Conservation (phyloP, 2,888 invertebrate species). For the Chalcosyrphus nemorum region DNA sequence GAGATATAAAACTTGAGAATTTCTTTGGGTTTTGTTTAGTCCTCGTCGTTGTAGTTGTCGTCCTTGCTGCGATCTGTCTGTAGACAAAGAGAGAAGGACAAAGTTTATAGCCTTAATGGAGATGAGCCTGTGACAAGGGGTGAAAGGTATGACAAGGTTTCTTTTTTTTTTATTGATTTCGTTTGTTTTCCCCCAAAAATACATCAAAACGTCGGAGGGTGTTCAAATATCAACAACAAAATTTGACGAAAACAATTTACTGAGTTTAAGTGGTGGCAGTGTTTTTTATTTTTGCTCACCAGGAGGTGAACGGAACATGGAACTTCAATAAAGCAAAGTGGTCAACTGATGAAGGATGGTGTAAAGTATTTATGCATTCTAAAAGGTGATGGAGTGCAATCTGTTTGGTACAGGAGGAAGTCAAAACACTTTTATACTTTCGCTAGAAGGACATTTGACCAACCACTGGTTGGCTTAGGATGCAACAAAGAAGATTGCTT, state of each 20-base stretch:
- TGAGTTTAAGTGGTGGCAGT: not conserved
- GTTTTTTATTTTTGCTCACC: not conserved
- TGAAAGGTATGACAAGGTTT: conserved; percentile 53
- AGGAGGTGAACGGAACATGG: not conserved
- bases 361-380: not conserved
- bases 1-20: conserved; percentile 67
- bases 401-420: too few relatives aligned
- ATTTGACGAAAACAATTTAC: conserved; percentile 1
- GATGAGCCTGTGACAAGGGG: conserved; percentile 62
- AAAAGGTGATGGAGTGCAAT: not conserved
- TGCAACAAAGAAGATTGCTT: too few relatives aligned
- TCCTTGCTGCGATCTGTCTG: conserved; percentile 26
- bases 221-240: not conserved
- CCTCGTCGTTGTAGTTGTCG: not conserved
- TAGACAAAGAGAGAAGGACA: conserved; percentile 34
- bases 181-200: conserved; percentile 46
- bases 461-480: too few relatives aligned
- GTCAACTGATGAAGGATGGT: not conserved
- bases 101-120: conserved; percentile 68
- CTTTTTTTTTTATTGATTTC: conserved; percentile 55
- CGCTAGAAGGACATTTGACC: too few relatives aligned
- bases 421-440: too few relatives aligned
- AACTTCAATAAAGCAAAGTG: not conserved
- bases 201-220: not conserved
- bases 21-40: conserved; percentile 58